phyloP scores from a whole-genome alignment of 2,797 vertebrate genomes.

The Craterocephalus amniculus region DNA sequence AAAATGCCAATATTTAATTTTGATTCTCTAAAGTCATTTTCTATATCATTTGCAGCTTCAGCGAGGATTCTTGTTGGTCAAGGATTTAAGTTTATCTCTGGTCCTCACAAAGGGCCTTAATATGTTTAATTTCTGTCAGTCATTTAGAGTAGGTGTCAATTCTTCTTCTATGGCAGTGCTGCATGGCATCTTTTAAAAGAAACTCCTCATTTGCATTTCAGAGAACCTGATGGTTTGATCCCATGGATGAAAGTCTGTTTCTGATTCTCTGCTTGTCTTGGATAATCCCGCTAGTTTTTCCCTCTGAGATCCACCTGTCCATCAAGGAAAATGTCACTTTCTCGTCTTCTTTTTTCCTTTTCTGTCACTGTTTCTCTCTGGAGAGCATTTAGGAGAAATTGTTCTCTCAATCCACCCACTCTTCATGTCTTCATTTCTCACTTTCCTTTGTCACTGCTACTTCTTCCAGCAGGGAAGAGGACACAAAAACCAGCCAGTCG shows the following conservation, averaged over 20 bases:
- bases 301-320: conserved; percentile 59
- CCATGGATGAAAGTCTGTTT: conserved; percentile 52
- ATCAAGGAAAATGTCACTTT: conserved; percentile 44
- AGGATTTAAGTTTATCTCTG: conserved; percentile 46
- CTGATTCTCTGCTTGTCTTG: conserved; percentile 33
- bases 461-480: not conserved
- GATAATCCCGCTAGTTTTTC: conserved; percentile 37
- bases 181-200: conserved; percentile 32
- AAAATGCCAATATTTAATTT: conserved; percentile 28
- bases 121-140: conserved; percentile 53
- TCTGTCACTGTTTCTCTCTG: conserved; percentile 32
- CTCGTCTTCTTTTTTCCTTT: conserved; percentile 31
- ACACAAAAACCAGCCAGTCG: conserved; percentile 6
- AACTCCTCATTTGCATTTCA: conserved; percentile 60
- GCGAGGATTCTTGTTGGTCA: conserved; percentile 30
- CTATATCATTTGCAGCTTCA: conserved; percentile 7
- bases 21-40: conserved; percentile 19
- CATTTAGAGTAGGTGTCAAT: conserved; percentile 46
- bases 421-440: conserved; percentile 29
- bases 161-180: not conserved
- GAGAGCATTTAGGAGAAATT: conserved; percentile 49
- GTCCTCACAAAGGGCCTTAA: conserved; percentile 51
- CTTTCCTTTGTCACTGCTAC: conserved; percentile 9
- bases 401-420: conserved; percentile 59
- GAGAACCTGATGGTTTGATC: conserved; percentile 54